Base-by-base conservation (phyloP, 2,797 vertebrate species). In the Rhynchonycteris naso region DNA sequence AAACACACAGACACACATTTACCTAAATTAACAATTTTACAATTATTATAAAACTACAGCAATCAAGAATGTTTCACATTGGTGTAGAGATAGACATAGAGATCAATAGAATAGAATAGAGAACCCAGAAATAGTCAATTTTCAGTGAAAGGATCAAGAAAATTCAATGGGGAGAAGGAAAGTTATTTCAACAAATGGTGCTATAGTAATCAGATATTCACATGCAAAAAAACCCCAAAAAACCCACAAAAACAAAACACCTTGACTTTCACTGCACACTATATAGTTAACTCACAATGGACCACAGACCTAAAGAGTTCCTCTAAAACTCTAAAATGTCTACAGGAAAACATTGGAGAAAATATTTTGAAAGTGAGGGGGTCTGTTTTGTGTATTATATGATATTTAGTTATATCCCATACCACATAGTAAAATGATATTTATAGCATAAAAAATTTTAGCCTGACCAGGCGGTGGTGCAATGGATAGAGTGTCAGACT, bases 71-170 rank as follows among this genome's bases (percentile, higher is more conserved):
- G n/a, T 47, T n/a, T 87, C 61, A 90, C 43, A 28, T 5, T 91
- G 28, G 13, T 88, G 2, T 82, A 59, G 88, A 88, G 47, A 79
- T 3, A 84, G 56, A 24, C 65, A 50, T 74, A 75, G 94, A 56
- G 38, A 85, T 75, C 54, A 61, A 47, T 47, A 33, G 68, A 75
- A 61, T 33, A 47, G 75, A 88, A 71, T 3, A 56, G 24, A 78
- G 30, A 71, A 84, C 72, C 12, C 79, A 79, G 58, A 84, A 84
- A 66, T 5, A 90, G 30, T 76, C 56, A 69, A 76, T 69, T 96
- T 96, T 81, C 74, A 88, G n/a, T 85, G 22, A 84, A 58, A 24
- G 14, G 88, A 52, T 80, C 19, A 81, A 92, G 52, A 33, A 90
- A 84, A 90, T 79, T 30, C 43, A 71, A 35, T 22, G 19, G 28